A percentile compares a stretch with the other conserved stretches of the same genome.
Conservation (phyloP, 1,140 invertebrate species). For the Brachionus rotundiformis region DNA sequence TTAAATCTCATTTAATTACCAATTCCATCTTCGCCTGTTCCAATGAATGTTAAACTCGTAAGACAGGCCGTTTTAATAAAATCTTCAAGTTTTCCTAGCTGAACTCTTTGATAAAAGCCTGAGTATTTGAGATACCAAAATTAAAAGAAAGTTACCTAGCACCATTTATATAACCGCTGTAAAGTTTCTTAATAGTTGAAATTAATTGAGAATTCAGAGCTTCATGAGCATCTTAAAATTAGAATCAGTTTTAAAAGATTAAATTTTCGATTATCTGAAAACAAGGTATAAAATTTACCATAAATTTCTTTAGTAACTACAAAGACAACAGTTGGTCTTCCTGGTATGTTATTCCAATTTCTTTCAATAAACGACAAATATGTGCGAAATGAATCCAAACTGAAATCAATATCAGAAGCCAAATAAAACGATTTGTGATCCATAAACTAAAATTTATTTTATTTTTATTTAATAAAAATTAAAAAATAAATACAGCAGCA, state of each 20-base stretch:
- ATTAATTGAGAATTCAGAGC: constrained; percentile 47
- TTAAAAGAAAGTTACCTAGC: no score
- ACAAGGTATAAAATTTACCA: background rate
- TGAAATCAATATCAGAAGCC: constrained; percentile 59
- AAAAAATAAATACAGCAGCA: constrained; percentile 77
- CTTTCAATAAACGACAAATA: constrained; percentile 60
- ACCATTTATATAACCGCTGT: constrained; percentile 96
- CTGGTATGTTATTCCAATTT: constrained; percentile 65
- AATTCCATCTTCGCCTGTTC: constrained; percentile 49
- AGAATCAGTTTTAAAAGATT: no score
- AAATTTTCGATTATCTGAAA: no score
- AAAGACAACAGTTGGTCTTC: constrained; percentile 60
- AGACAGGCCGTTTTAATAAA: constrained; percentile 93
- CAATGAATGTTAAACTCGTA: constrained; percentile 88
- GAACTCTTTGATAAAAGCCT: constrained; percentile 70
- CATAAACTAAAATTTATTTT: constrained; percentile 74
- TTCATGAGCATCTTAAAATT: constrained; percentile 44
- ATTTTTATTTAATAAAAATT: background rate
- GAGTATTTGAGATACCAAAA: no score
- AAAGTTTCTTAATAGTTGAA: constrained; percentile 89
- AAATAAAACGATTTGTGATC: constrained; percentile 74
- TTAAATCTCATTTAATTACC: no score
- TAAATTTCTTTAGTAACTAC: constrained; percentile 52
- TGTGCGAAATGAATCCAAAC: constrained; percentile 59
- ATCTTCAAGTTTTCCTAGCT: constrained; percentile 82